These are phyloP conservation scores for Troides helena DNA, from an alignment of 2,888 invertebrate genomes.

Conservation along the genomic window DNA sequence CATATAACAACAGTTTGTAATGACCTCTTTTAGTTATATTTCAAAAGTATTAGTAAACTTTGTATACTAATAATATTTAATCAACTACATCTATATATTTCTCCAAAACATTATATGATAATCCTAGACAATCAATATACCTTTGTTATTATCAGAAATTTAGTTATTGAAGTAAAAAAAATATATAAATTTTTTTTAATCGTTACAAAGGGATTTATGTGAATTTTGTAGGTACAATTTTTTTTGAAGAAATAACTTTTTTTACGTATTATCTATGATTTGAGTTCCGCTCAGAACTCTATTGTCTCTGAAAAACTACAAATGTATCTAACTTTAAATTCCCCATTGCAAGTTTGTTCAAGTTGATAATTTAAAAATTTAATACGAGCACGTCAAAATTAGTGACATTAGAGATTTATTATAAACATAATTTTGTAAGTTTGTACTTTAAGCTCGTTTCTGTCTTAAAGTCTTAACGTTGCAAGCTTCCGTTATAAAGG, in stretches of 20 bases:
- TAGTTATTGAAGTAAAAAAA: too few relatives aligned
- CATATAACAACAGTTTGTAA: not conserved
- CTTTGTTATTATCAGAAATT: too few relatives aligned
- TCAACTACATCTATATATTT: not conserved
- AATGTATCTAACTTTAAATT: not conserved
- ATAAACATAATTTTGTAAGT: not conserved
- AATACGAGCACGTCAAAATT: not conserved
- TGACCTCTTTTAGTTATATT: not conserved
- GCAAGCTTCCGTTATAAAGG: constrained; percentile 10
- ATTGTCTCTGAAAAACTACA: too few relatives aligned
- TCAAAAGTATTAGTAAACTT: not conserved
- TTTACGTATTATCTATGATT: too few relatives aligned
- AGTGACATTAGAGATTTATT: not conserved
- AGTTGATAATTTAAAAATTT: not conserved
- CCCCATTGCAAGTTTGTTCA: not conserved
- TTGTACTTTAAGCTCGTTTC: constrained; percentile 8
- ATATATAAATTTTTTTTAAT: too few relatives aligned
- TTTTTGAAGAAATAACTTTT: too few relatives aligned
- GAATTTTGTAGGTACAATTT: too few relatives aligned
- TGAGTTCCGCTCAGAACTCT: too few relatives aligned
- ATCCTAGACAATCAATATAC: too few relatives aligned
- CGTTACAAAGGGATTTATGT: too few relatives aligned
- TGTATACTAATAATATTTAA: not conserved
- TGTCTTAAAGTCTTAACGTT: constrained; percentile 3
- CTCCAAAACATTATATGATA: too few relatives aligned